Base-by-base conservation (phyloP, 2,888 invertebrate species). In the Eupithecia exiguata region DNA sequence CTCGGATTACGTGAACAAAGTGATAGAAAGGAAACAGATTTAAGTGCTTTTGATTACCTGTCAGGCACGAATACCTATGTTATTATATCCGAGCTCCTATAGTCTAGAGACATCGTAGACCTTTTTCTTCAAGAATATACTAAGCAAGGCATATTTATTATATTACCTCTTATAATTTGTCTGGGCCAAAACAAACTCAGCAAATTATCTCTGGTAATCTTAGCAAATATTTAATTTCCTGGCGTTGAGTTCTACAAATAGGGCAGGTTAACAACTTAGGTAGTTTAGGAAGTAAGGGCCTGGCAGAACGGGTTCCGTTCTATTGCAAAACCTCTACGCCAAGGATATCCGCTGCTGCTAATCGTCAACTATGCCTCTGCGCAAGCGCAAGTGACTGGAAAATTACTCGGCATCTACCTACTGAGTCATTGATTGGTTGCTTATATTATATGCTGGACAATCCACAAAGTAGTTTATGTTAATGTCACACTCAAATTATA, bases 281-380 rank as follows among this genome's bases (percentile, higher is more conserved):
- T 75, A 62, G 58, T 7, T 68, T 65, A 70, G 49, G 74, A 70
- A 80, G 79, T 75, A 79, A 81, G 80, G 79, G 79, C 18, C 62
- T n/a, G 58, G 66, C 46, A 71, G 71, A 68, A 71, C 79, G 72
- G 77, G 83, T 82, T 82, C 82, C 84, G 81, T 73, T 84, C 81
- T 77, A 80, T 84, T 80, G 75, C 79, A 80, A 82, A 81, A 83
- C 79, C 73, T 74, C 74, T 36, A 58, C 35, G 74, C 75, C 78
- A 82, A 82, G 84, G 84, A 84, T 79, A 82, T 84, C 81, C 80
- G 78, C 73, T 70, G 72, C 43, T 35, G 53, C 71, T 73, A 74
- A 75, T 77, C 68, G 62, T 16, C 53, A 66, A 43, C 61, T 69
- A 49, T 66, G 69, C 49, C 18, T 36, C 25, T 25, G 46, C n/a